Evolutionary conservation across 2,888 invertebrate species (phyloP), one percentile per base, ranked within the genome.

Genomic region (Hermodice carunculata): DNA sequence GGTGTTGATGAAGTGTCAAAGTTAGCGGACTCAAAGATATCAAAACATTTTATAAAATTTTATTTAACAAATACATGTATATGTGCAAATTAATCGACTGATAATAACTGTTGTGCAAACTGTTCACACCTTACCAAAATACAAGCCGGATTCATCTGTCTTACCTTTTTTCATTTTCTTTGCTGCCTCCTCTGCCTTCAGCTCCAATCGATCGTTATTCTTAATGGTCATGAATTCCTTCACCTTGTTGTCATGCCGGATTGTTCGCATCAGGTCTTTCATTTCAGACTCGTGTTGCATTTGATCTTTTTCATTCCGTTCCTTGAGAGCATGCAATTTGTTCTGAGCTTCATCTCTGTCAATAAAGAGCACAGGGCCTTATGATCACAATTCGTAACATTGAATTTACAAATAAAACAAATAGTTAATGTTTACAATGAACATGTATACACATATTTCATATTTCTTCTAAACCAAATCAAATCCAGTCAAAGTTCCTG

Each of bases 141-240:
- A n/a, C n/a, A n/a, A n/a, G n/a, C n/a, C n/a, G n/a, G n/a, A n/a
- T n/a, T n/a, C n/a, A n/a, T n/a, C 6, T 26, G 24, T 11, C 60
- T 6, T 37, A 43, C 53, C 61, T 22, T 26, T 42, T 26, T 64
- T 58, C 46, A 31, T 32, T 46, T 49, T 63, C 56, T 62, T 69
- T 19, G 51, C 58, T 73, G 92, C 92, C 40, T 81, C 83, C 54
- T 78, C 78, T 26, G 77, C 78, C 57, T 80, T 81, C 42, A 75
- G 76, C 40, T 78, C 78, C 6, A 67, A 65, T 17, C 94, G 86
- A 71, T 91, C 92, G 64, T 94, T 93, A 17, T 77, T 69, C 84
- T 95, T 95, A 0, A 92, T 90, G 6, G 91, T 91, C 42, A 95
- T 89, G 82, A 95, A 95, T 80, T 93, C 91, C 78, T 94, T 92